A percentile compares a stretch with the other conserved stretches of the same genome.
Evolutionary conservation across 2,888 invertebrate genomes (phyloP).

Genomic region (Mimumesa dahlbomi): DNA sequence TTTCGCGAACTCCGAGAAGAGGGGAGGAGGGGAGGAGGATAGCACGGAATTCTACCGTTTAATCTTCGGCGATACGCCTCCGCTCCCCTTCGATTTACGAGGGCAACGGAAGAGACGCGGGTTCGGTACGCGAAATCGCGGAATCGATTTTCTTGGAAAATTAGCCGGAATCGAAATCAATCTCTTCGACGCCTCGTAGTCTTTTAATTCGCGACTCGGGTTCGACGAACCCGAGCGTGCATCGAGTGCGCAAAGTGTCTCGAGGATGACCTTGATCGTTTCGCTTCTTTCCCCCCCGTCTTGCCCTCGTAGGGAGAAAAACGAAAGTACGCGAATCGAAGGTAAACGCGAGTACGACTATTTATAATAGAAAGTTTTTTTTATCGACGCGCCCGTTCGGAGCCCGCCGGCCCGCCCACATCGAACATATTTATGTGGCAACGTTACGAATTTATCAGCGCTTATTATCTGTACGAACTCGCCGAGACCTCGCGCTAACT

Average conservation of each 20-base stretch:
- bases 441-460: constrained; percentile 70
- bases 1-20: constrained; percentile 47
- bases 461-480: constrained; percentile 69
- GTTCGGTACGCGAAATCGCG: neutral
- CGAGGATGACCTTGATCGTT: constrained; percentile 21
- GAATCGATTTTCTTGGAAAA: constrained; percentile 4
- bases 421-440: constrained; percentile 62
- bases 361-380: constrained; percentile 25
- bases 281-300: neutral
- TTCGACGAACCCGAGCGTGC: neutral
- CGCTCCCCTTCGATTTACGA: constrained; percentile 4
- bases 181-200: too few species aligned
- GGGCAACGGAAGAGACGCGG: neutral
- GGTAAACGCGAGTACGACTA: constrained; percentile 28
- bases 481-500: constrained; percentile 46
- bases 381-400: constrained; percentile 56
- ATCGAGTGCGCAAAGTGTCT: constrained; percentile 1
- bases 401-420: constrained; percentile 67
- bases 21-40: constrained; percentile 49
- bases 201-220: neutral
- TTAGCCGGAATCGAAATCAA: neutral
- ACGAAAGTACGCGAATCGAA: constrained; percentile 50
- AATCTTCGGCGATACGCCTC: constrained; percentile 66
- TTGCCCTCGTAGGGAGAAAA: neutral
- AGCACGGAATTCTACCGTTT: constrained; percentile 77